These are phyloP conservation scores for Onychomys leucogaster DNA, from an alignment of 2,797 vertebrate genomes.

Conservation along the genomic window DNA sequence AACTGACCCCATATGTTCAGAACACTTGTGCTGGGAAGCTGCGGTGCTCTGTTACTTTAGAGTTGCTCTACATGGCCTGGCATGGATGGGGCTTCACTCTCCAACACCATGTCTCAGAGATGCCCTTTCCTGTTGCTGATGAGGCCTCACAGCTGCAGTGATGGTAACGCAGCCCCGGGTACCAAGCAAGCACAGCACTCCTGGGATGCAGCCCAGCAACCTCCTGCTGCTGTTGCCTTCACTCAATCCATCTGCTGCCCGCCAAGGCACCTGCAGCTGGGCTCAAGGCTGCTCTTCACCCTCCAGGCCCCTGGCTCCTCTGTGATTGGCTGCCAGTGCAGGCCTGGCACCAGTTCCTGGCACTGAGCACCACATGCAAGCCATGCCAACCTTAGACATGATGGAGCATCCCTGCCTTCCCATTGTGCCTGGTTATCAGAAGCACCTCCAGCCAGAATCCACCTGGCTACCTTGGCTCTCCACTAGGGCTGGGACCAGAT, in stretches of 20 bases:
- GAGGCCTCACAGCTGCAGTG: not conserved
- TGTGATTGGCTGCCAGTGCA: not conserved
- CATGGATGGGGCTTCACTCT: not conserved
- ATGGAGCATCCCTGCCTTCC: slow-evolving; percentile 8
- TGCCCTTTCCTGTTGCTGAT: not conserved
- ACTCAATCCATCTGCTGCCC: not conserved
- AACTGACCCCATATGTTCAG: not conserved
- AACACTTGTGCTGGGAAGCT: not conserved
- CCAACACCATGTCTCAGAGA: fast-evolving
- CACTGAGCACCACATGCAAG: not conserved
- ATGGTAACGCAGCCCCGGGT: not conserved
- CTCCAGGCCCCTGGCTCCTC: not conserved
- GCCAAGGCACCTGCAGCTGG: slow-evolving; percentile 27
- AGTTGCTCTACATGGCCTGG: not conserved
- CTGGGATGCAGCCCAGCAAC: not conserved
- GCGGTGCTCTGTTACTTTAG: not conserved
- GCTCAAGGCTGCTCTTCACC: not conserved
- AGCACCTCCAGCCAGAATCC: slow-evolving; percentile 39
- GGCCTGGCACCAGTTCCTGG: slow-evolving; percentile 59
- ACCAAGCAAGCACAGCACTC: not conserved
- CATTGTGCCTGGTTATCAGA: not conserved
- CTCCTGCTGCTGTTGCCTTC: not conserved
- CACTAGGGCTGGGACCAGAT: slow-evolving; percentile 71
- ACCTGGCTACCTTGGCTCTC: slow-evolving; percentile 51
- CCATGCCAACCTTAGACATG: slow-evolving; percentile 3